phyloP scores from a whole-genome alignment of 1,140 invertebrate species.

The Bombyx mori region ASM3026992v2 NC_085122.1:1255001-1255500 shows the following conservation, averaged over 20 bases:
- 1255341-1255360: constrained; percentile 63
- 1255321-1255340: constrained; percentile 57
- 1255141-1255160: no score
- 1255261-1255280: constrained; percentile 30
- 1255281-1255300: constrained; percentile 21
- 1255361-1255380: constrained; percentile 72
- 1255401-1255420: constrained; percentile 86
- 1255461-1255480: constrained; percentile 95
- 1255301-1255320: constrained; percentile 58
- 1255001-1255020: no score
- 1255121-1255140: no score
- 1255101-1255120: no score
- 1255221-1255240: constrained; percentile 35
- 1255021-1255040: no score
- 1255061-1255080: no score
- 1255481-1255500: constrained; percentile 98
- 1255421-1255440: constrained; percentile 93
- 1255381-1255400: constrained; percentile 81
- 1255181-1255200: no score
- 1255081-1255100: no score
- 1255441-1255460: constrained; percentile 88
- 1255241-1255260: constrained; percentile 21
- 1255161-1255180: no score
- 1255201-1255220: no score
- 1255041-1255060: no score